A percentile compares a stretch with the other conserved stretches of the same genome.
Conservation (phyloP, 1,140 invertebrate genomes). For the Sarcophaga peregrina region DNA sequence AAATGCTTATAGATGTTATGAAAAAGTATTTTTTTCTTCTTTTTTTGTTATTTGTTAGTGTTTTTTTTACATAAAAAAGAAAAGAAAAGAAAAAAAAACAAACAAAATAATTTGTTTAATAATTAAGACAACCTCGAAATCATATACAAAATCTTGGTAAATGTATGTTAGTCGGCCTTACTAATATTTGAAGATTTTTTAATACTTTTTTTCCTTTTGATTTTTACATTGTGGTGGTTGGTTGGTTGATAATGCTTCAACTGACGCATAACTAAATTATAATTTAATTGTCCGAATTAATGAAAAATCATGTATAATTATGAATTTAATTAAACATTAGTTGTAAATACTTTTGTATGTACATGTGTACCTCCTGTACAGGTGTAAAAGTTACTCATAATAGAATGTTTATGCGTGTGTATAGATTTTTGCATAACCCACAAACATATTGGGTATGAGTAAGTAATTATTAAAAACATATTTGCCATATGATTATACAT, state of each 20-base stretch:
- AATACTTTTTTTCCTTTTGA: not conserved
- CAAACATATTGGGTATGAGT: no score
- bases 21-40: not conserved
- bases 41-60: not conserved
- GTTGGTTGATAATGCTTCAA: not conserved
- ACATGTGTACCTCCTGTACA: no score
- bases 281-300: not conserved
- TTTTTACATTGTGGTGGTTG: not conserved
- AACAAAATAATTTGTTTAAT: not conserved
- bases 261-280: not conserved
- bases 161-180: slow-evolving; percentile 26
- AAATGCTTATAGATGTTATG: not conserved
- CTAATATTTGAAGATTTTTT: not conserved
- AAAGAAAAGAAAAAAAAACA: no score
- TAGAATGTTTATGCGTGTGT: no score
- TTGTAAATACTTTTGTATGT: no score
- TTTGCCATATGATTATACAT: no score
- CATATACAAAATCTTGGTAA: not conserved
- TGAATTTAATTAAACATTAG: not conserved
- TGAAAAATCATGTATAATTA: not conserved
- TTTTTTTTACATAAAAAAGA: not conserved
- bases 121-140: slow-evolving; percentile 13
- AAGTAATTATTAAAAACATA: no score
- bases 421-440: no score
- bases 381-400: no score